These are phyloP conservation scores for Ciconia maguari DNA, from an alignment of 2,113 vertebrate species.

Conservation along the genomic window DNA sequence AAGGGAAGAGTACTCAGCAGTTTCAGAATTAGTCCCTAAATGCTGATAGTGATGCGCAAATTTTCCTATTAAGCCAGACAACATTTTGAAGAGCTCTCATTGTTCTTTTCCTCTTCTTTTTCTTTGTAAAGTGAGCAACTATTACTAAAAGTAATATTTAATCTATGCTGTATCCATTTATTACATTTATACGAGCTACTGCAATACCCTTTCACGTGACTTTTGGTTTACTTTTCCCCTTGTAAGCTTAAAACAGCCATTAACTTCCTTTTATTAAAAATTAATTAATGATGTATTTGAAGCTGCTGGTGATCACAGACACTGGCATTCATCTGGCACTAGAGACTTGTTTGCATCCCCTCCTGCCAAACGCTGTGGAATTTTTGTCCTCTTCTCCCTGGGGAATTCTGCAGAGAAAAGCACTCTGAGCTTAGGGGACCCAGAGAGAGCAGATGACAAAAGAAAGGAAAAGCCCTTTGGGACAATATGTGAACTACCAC, in stretches of 20 bases:
- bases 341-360: background rate
- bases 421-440: background rate
- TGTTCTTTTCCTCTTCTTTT: background rate
- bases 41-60: background rate
- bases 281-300: background rate
- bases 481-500: background rate
- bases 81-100: background rate
- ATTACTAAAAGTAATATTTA: background rate
- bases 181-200: background rate
- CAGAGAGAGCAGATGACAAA: background rate
- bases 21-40: slow-evolving; percentile 17
- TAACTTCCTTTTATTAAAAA: background rate
- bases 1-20: slow-evolving; percentile 9
- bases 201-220: background rate
- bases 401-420: background rate
- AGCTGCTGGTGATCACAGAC: background rate
- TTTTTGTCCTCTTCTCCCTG: background rate
- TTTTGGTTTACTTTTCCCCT: background rate
- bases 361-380: background rate
- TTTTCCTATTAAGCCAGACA: background rate
- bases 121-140: background rate
- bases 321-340: background rate
- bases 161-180: background rate
- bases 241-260: background rate
- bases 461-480: background rate